Conservation (phyloP, 2,797 vertebrate genomes). For the Propithecus deckenii region DNA sequence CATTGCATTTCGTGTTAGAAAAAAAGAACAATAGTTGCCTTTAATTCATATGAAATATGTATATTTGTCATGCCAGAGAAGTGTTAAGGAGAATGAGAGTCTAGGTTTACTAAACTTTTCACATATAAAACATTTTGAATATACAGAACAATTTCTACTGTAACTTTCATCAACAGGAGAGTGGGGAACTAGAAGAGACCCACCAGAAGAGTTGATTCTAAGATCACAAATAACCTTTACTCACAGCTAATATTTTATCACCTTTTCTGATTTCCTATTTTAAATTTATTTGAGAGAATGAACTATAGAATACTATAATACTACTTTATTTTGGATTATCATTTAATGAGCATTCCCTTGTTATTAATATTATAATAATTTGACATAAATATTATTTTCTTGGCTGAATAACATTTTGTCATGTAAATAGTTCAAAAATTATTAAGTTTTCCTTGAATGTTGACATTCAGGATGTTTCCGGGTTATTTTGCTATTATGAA, state of each 20-base stretch:
- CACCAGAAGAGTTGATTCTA: background rate
- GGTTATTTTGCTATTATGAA: background rate
- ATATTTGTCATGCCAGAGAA: background rate
- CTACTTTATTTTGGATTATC: background rate
- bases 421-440: background rate
- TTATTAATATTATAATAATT: background rate
- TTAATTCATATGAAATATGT: background rate
- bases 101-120: background rate
- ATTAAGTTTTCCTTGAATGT: background rate
- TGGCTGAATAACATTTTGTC: background rate
- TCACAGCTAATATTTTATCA: background rate
- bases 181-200: background rate
- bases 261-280: background rate
- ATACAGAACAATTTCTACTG: background rate
- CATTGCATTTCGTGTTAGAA: background rate
- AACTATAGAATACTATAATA: background rate
- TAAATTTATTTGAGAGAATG: background rate
- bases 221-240: background rate
- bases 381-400: background rate
- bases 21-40: background rate
- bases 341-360: background rate
- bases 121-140: background rate
- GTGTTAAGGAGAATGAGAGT: background rate
- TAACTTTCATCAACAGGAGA: background rate
- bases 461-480: background rate